phyloP scores from a whole-genome alignment of 2,113 vertebrate genomes.

The Gambusia affinis region DNA sequence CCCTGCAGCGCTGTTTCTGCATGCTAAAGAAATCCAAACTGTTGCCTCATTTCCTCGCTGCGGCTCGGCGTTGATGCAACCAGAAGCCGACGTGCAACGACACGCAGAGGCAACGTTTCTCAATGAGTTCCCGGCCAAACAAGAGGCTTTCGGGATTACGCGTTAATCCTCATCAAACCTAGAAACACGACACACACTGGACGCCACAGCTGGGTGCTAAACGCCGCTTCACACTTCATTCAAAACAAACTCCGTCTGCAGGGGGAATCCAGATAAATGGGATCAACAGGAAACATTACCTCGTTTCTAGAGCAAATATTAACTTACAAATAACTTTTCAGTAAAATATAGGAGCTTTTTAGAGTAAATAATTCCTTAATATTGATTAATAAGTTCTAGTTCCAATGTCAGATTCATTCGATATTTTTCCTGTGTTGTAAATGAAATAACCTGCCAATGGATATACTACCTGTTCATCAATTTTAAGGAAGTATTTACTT shows the following conservation, averaged over 20 bases:
- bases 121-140: constrained; percentile 23
- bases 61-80: constrained; percentile 10
- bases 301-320: no score
- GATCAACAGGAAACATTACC: no score
- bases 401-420: no score
- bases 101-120: constrained; percentile 18
- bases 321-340: no score
- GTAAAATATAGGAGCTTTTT: no score
- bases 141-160: constrained; percentile 56
- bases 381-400: no score
- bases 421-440: no score
- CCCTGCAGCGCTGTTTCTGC: neutral
- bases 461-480: no score
- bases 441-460: no score
- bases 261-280: neutral
- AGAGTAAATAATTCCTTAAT: no score
- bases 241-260: neutral
- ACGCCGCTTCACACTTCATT: neutral
- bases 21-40: accelerated
- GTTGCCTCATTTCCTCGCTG: constrained; percentile 37
- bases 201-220: neutral
- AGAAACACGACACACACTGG: neutral
- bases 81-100: constrained; percentile 10
- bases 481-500: no score
- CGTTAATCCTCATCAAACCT: constrained; percentile 39